phyloP scores from a whole-genome alignment of 2,888 invertebrate genomes.

The Mythimna lalbum region DNA sequence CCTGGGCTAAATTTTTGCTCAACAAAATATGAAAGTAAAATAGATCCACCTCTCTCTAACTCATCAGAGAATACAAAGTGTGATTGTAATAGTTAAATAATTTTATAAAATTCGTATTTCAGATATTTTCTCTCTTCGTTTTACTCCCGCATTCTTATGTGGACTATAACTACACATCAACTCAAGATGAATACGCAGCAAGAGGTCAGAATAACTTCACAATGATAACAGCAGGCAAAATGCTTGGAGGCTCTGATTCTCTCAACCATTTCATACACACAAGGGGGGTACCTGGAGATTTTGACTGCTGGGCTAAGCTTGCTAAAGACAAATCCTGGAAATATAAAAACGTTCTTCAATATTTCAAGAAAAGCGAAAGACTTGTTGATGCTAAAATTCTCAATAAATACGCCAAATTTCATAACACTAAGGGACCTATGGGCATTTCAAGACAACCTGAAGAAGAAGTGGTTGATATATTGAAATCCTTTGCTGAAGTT shows the following conservation, averaged over 20 bases:
- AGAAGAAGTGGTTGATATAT: slow-evolving; percentile 22
- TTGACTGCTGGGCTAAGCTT: slow-evolving; percentile 37
- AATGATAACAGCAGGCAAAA: slow-evolving; percentile 48
- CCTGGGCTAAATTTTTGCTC: too few relatives aligned
- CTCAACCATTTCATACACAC: slow-evolving; percentile 39
- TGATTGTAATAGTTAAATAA: not conserved
- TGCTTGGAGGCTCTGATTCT: slow-evolving; percentile 46
- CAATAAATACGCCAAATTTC: slow-evolving; percentile 23
- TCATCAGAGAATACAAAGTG: too few relatives aligned
- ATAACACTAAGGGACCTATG: slow-evolving; percentile 51
- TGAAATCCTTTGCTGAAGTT: slow-evolving; percentile 52
- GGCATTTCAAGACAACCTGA: slow-evolving; percentile 36
- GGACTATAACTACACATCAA: slow-evolving; percentile 44
- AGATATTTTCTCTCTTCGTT: slow-evolving; percentile 19
- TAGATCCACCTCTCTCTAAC: too few relatives aligned
- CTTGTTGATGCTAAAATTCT: slow-evolving; percentile 27
- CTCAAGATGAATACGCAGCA: slow-evolving; percentile 28
- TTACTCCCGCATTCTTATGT: slow-evolving; percentile 9
- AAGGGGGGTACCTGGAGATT: slow-evolving; percentile 30
- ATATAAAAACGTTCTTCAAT: slow-evolving; percentile 39
- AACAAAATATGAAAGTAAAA: too few relatives aligned
- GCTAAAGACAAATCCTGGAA: slow-evolving; percentile 39
- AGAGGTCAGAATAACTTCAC: slow-evolving; percentile 32
- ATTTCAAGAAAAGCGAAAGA: slow-evolving; percentile 48
- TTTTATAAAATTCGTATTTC: slow-evolving; percentile 8